phyloP scores from a whole-genome alignment of 2,113 vertebrate genomes.

The Rhabdomys dilectus region DNA sequence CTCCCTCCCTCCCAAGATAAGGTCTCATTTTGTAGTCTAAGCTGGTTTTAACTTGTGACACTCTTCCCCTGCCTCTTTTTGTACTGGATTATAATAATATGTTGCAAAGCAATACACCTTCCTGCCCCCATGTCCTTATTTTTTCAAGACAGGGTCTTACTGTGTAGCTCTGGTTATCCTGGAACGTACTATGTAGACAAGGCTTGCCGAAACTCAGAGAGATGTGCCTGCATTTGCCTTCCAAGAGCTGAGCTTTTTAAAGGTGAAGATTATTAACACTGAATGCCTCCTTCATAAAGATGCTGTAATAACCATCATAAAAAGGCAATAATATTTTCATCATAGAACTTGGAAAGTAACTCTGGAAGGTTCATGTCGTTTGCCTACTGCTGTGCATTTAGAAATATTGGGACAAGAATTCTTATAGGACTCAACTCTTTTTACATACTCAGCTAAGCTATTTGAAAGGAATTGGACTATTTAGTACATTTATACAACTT shows the following conservation, averaged over 20 bases:
- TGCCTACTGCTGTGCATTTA: not conserved
- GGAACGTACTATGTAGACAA: not conserved
- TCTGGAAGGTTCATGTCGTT: conserved; percentile 29
- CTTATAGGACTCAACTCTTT: not conserved
- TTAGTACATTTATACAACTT: not conserved
- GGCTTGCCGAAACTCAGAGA: not conserved
- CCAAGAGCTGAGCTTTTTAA: not conserved
- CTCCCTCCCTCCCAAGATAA: not conserved
- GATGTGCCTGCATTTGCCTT: not conserved
- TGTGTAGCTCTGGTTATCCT: not conserved
- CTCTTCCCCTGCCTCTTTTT: not conserved
- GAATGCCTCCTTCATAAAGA: not conserved
- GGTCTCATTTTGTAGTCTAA: not conserved
- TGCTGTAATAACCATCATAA: conserved; percentile 19
- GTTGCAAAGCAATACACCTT: not conserved
- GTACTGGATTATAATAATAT: not conserved
- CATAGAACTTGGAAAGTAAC: not conserved
- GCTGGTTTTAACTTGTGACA: not conserved
- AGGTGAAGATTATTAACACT: conserved; percentile 21
- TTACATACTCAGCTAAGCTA: not conserved
- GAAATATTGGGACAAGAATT: conserved; percentile 46
- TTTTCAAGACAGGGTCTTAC: not conserved
- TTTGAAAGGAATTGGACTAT: not conserved
- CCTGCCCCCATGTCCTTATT: too few species aligned
- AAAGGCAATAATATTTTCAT: not conserved